phyloP scores from a whole-genome alignment of 1,140 invertebrate genomes.

The Hypothenemus hampei region DNA sequence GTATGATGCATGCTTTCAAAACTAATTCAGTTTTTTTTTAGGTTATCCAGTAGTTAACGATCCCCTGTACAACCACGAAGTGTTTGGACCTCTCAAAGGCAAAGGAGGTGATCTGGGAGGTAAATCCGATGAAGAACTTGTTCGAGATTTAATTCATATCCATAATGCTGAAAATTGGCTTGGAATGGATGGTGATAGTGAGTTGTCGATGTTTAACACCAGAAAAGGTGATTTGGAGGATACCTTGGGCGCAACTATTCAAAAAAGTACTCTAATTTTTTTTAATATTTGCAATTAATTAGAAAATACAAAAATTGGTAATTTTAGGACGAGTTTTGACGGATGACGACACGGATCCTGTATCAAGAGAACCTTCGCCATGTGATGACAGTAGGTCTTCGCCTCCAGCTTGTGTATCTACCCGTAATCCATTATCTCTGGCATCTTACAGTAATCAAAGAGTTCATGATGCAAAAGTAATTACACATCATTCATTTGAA shows the following conservation, averaged over 20 bases:
- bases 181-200: constrained; percentile 84
- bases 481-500: no score
- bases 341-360: constrained; percentile 54
- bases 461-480: constrained; percentile 43
- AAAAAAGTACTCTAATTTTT: constrained; percentile 37
- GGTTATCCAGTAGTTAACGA: constrained; percentile 97
- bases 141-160: constrained; percentile 81
- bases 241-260: constrained; percentile 38
- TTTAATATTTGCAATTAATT: neutral
- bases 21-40: constrained; percentile 41
- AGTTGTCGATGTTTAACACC: constrained; percentile 70
- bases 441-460: constrained; percentile 28
- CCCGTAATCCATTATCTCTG: constrained; percentile 32
- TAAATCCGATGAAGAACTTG: constrained; percentile 86
- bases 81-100: constrained; percentile 88
- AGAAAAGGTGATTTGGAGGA: constrained; percentile 62
- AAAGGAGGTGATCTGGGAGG: constrained; percentile 88
- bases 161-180: constrained; percentile 93
- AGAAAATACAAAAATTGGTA: no score
- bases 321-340: constrained; percentile 38
- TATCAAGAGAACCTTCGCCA: constrained; percentile 61
- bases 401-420: constrained; percentile 31
- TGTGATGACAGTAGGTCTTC: constrained; percentile 49
- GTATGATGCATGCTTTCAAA: neutral
- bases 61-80: constrained; percentile 88